Evolutionary conservation across 2,113 vertebrate genomes (phyloP).

Genomic region (Sceloporus tristichus): DNA sequence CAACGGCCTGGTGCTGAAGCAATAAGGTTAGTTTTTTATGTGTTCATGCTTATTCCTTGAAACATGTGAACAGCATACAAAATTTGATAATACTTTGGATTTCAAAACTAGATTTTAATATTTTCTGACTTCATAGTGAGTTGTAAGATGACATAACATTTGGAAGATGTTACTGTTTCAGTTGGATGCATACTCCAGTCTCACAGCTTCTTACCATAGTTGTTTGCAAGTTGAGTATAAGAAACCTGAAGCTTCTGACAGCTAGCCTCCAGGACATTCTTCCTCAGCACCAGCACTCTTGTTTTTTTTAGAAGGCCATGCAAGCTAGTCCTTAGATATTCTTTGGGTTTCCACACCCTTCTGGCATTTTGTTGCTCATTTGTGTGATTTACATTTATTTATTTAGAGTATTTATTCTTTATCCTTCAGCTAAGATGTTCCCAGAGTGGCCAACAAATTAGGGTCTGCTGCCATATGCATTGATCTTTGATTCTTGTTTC

Average conservation of each 20-base stretch:
- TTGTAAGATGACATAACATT: neutral
- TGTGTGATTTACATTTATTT: no score
- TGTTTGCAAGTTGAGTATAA: neutral
- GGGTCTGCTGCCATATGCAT: no score
- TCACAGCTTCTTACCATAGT: neutral
- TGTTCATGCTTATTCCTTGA: neutral
- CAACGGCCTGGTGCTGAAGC: conserved; percentile 95
- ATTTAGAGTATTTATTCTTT: neutral
- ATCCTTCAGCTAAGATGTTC: neutral
- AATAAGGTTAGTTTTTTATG: conserved; percentile 82
- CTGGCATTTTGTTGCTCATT: no score
- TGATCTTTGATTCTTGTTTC: no score
- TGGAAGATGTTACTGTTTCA: neutral
- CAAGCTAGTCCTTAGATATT: neutral
- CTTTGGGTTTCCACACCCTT: neutral
- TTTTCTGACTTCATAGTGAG: neutral
- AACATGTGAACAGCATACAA: neutral
- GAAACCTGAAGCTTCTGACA: neutral
- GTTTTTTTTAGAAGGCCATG: neutral
- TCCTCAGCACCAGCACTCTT: neutral
- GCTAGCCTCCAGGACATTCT: neutral
- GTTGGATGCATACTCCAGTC: neutral
- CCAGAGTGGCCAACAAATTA: neutral
- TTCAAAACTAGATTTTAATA: neutral
- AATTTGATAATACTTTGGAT: neutral